Percentiles rank a stretch among this genome's conserved stretches.
phyloP scores from a whole-genome alignment of 2,797 vertebrate genomes.

The Phyllotis vaccarum region DNA sequence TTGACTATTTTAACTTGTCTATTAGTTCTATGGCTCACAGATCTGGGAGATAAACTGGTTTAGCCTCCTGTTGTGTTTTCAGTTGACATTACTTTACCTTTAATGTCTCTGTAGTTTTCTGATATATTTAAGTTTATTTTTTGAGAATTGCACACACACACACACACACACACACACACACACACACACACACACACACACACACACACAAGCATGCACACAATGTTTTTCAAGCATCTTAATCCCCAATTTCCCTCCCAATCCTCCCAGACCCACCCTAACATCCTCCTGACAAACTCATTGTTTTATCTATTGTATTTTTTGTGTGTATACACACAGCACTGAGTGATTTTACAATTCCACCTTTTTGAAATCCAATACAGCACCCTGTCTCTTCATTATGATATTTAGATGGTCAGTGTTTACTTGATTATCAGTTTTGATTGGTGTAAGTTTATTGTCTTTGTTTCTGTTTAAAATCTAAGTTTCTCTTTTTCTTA shows the following conservation, averaged over 20 bases:
- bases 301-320: neutral
- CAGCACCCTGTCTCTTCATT: neutral
- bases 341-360: neutral
- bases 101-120: constrained; percentile 22
- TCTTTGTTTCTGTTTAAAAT: constrained; percentile 17
- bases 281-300: neutral
- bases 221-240: neutral
- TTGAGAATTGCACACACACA: neutral
- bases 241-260: neutral
- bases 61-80: neutral
- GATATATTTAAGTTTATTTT: neutral
- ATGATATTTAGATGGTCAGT: neutral
- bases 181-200: neutral
- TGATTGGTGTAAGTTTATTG: neutral
- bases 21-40: neutral
- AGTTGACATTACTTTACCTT: neutral
- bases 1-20: constrained; percentile 23
- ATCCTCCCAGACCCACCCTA: neutral
- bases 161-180: neutral
- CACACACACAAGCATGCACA: neutral
- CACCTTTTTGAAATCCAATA: neutral
- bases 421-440: neutral
- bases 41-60: neutral
- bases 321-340: neutral
- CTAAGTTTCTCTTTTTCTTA: neutral